Evolutionary conservation across 2,888 invertebrate genomes (phyloP).

Genomic region (Selenia dentaria): DNA sequence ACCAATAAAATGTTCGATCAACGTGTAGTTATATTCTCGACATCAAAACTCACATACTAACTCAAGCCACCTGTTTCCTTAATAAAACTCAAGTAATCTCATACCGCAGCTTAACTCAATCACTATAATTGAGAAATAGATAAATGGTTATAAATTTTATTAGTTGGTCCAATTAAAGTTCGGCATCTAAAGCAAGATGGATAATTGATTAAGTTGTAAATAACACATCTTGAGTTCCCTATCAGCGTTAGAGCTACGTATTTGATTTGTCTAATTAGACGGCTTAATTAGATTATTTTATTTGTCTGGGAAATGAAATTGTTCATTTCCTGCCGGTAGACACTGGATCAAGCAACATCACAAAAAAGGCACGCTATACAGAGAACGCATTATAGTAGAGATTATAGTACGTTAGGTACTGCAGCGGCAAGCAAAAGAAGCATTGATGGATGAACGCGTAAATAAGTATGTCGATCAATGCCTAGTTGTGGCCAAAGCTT

Average conservation of each 20-base stretch:
- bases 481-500: no score
- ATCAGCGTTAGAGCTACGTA: slow-evolving; percentile 28
- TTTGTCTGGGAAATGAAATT: slow-evolving; percentile 18
- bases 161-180: slow-evolving; percentile 44
- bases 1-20: slow-evolving; percentile 15
- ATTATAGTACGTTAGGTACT: no score
- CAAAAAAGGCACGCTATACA: no score
- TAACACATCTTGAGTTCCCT: slow-evolving; percentile 37
- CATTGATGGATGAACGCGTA: no score
- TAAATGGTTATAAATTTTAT: slow-evolving; percentile 49
- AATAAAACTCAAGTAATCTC: slow-evolving; percentile 38
- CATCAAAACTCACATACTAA: slow-evolving; percentile 26
- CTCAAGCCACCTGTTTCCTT: slow-evolving; percentile 43
- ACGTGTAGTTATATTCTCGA: slow-evolving; percentile 17
- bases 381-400: no score
- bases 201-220: slow-evolving; percentile 49
- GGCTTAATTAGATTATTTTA: slow-evolving; percentile 23
- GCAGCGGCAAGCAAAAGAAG: no score
- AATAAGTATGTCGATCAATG: no score
- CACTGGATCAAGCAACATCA: no score
- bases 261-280: slow-evolving; percentile 30
- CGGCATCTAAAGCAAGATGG: slow-evolving; percentile 34
- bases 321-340: slow-evolving; percentile 13
- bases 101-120: slow-evolving; percentile 36
- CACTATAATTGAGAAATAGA: slow-evolving; percentile 49